Evolutionary conservation across 2,888 invertebrate genomes (phyloP), one percentile per base, ranked within the genome.

Genomic region (Abrostola triplasia): DNA sequence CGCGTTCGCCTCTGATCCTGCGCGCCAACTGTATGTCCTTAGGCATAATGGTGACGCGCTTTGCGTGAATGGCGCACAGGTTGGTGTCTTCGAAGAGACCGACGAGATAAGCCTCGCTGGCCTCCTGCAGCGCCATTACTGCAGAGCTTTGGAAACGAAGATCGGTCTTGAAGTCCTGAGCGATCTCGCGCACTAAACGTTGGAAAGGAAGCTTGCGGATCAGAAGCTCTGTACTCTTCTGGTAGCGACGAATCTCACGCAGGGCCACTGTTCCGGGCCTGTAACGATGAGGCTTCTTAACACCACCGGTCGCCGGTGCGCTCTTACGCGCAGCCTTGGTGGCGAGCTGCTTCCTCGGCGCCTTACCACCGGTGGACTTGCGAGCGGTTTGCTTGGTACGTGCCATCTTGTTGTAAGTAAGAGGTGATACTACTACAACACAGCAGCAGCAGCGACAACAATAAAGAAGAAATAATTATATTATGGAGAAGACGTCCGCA

Each of bases 61-160:
- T 99, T 84, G 99, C 99, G 89, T 99, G 99, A 90, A 99, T 99
- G 79, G 98, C 99, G 95, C 98, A 99, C 96, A 99, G 96, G 95
- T 99, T 99, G 81, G 99, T 99, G 95, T 99, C 99, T 96, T 99
- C 99, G 93, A 99, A 99, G 64, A 99, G 95, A 76, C 99, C 99
- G 71, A 99, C 98, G 77, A 99, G 95, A 90, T 98, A 98, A 13
- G 98, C 98, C 91, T 98, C 98, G 82, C 97, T 97, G 59, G 98
- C 67, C 24, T 24, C 24, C 24, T 24, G 24, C 24, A 24, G 24
- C 24, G 24, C 24, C 24, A 24, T 24, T 2, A 98, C 98, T 48
- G 98, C 97, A 76, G 97, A 97, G 61, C 72, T 73, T 62, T 65
- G 65, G 62, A 65, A 66, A 41, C 64, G 50, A 48, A 66, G 94